Base-by-base conservation (phyloP, 2,797 vertebrate species). In the Cirrhinus mrigala region DNA sequence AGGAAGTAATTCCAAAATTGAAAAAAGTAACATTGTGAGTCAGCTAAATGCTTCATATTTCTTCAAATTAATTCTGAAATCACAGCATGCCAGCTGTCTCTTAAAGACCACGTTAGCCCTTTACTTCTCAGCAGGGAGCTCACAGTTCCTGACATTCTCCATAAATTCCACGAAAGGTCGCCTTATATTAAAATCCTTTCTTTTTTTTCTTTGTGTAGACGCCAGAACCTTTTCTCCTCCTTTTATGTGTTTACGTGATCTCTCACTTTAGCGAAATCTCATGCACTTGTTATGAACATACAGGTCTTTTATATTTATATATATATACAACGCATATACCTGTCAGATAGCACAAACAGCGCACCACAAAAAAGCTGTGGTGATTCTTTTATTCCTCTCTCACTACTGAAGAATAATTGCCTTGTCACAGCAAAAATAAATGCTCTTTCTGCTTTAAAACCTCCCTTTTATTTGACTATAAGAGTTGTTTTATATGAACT, bases 111-210 rank as follows among this genome's bases (percentile, higher is more conserved):
- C 27, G 2, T 80, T 60, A 56, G 68, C 16, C 68, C 84, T 80
- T 80, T 68, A 73, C 77, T 80, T 80, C 54, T 27, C 84, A 85
- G 68, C 69, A 52, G 69, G 84, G 15, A 33, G 68, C 76, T 85
- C 66, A 62, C 27, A 73, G 84, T 79, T 80, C 56, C 68, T 85
- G 68, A 80, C 77, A 85, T 74, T 80, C 77, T 80, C 54, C 44
- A 85, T 79, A 74, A 85, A 80, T 52, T 85, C 77, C 56, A 80
- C 16, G 9, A 85, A 85, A 85, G 83, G 84, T 85, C 58, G 56
- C 29, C 33, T 60, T 46, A 52, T 73, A 85, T 80, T 79, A 79
- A 74, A 85, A 73, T 66, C 44, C 27, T 48, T 79, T 24, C 20
- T 46, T 54, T 52, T 78, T 3, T 48, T 37, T 14, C 37, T 78